Conservation (phyloP, 2,797 vertebrate species). For the Oreortyx pictus region DNA sequence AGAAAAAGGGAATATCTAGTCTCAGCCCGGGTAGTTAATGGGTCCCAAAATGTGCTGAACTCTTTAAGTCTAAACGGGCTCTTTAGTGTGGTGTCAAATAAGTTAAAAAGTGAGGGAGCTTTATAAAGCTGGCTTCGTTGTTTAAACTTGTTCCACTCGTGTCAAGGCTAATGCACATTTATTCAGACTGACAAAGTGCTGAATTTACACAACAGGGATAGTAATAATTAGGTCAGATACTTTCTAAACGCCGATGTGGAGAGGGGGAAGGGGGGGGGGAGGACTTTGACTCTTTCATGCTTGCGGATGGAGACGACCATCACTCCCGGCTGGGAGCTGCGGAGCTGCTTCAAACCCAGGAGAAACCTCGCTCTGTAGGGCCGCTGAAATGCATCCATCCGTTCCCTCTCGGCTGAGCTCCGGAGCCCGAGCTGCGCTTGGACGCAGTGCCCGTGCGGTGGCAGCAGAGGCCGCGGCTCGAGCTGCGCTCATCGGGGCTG, state of each 20-base stretch:
- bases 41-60: conserved; percentile 58
- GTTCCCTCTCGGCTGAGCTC: not conserved
- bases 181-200: conserved; percentile 73
- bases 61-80: conserved; percentile 59
- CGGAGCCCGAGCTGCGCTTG: not conserved
- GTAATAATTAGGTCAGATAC: conserved; percentile 73
- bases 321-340: not conserved
- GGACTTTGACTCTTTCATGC: not conserved
- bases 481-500: no score
- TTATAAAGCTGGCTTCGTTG: conserved; percentile 53
- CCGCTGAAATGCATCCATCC: rapidly evolving
- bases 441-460: not conserved
- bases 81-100: conserved; percentile 71
- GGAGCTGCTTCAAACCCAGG: not conserved
- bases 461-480: not conserved
- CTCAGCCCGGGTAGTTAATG: conserved; percentile 63
- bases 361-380: rapidly evolving
- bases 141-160: conserved; percentile 66
- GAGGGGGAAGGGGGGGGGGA: not conserved
- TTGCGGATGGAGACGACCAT: not conserved
- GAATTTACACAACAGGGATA: conserved; percentile 71
- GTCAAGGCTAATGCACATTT: conserved; percentile 73
- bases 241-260: conserved; percentile 25
- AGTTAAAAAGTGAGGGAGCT: conserved; percentile 51
- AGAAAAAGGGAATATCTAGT: conserved; percentile 60